phyloP scores from a whole-genome alignment of 2,888 invertebrate species.

The Odiellus spinosus region DNA sequence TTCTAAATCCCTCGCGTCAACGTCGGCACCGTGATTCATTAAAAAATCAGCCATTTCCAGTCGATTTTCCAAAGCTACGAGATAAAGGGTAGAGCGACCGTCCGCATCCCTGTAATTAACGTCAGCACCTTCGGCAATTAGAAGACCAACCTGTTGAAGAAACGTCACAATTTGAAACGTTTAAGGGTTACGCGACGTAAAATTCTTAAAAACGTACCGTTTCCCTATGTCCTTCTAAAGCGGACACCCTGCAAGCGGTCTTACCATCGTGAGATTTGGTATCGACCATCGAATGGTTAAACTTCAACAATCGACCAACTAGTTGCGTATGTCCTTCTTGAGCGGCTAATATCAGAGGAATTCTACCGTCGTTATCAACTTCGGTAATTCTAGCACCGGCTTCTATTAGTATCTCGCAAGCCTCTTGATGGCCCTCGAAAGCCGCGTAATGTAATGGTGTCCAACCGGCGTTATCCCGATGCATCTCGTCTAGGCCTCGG shows the following conservation, averaged over 20 bases:
- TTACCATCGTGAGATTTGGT: slow-evolving; percentile 79
- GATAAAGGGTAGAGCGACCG: slow-evolving; percentile 76
- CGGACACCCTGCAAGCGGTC: slow-evolving; percentile 44
- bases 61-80: slow-evolving; percentile 46
- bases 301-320: slow-evolving; percentile 53
- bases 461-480: slow-evolving; percentile 82
- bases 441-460: slow-evolving; percentile 91
- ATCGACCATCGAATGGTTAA: slow-evolving; percentile 56
- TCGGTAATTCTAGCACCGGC: slow-evolving; percentile 77
- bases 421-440: slow-evolving; percentile 76
- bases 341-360: slow-evolving; percentile 60
- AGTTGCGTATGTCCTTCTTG: slow-evolving; percentile 64
- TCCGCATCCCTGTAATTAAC: slow-evolving; percentile 81
- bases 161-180: background rate
- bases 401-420: slow-evolving; percentile 62
- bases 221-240: slow-evolving; percentile 61
- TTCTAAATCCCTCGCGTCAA: slow-evolving; percentile 76
- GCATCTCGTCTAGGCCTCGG: slow-evolving; percentile 46
- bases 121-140: slow-evolving; percentile 59
- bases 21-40: slow-evolving; percentile 43
- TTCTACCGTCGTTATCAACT: slow-evolving; percentile 79
- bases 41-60: slow-evolving; percentile 20
- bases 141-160: slow-evolving; percentile 30
- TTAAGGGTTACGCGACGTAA: too few species aligned
- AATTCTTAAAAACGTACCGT: slow-evolving; percentile 44